Percentiles rank a stretch among this genome's conserved stretches.
Conservation (phyloP, 2,797 vertebrate species). For the Eupleurogrammus muticus region DNA sequence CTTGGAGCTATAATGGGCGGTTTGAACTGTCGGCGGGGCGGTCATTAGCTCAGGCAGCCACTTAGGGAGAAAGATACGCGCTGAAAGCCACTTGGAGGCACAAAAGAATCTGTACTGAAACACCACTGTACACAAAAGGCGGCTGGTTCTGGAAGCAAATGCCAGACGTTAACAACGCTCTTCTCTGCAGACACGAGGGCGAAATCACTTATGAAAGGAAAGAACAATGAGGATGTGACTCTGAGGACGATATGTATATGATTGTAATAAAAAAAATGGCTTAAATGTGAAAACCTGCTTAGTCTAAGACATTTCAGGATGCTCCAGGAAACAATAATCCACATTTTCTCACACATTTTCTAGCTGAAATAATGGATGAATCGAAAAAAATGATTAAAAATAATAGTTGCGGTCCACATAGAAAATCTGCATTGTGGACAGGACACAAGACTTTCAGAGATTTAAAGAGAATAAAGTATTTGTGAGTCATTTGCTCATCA, state of each 20-base stretch:
- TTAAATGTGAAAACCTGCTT: too few species aligned
- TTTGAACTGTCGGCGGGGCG: conserved; percentile 14
- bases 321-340: too few species aligned
- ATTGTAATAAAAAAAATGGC: not conserved
- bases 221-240: not conserved
- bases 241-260: not conserved
- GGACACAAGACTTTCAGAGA: too few species aligned
- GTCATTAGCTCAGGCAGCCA: conserved; percentile 30
- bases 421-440: too few species aligned
- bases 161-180: not conserved
- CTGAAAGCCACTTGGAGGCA: conserved; percentile 19
- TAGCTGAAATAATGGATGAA: too few species aligned
- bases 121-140: not conserved
- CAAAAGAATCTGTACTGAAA: conserved; percentile 22
- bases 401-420: too few species aligned
- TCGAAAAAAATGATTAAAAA: too few species aligned
- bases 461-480: too few species aligned
- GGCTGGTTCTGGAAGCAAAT: not conserved
- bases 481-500: too few species aligned
- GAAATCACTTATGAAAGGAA: conserved; percentile 7
- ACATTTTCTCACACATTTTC: too few species aligned
- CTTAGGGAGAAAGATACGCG: conserved; percentile 20
- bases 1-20: conserved; percentile 36
- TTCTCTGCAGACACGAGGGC: not conserved
- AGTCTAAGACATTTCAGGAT: too few species aligned